Conservation (phyloP, 2,888 invertebrate genomes). For the Autographa gamma region DNA sequence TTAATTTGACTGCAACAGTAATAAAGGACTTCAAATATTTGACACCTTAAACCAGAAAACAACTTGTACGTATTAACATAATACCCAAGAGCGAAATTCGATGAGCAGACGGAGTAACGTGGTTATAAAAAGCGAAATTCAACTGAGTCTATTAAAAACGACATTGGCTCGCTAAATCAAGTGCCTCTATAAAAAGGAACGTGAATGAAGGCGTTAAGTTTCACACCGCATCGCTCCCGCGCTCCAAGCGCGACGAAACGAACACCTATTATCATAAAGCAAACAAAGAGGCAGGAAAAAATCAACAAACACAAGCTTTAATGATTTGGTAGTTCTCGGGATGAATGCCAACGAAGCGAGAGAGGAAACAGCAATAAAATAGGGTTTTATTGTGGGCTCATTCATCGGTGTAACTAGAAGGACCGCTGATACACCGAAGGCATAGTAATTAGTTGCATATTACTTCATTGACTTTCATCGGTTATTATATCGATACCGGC, state of each 20-base stretch:
- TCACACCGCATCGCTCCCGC: conserved; percentile 85
- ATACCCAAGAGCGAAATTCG: conserved; percentile 64
- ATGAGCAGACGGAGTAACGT: conserved; percentile 63
- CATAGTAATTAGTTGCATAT: conserved; percentile 72
- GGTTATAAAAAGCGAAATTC: conserved; percentile 73
- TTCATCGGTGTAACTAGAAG: conserved; percentile 70
- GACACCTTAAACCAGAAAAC: conserved; percentile 44
- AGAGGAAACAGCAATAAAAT: conserved; percentile 86
- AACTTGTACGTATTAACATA: conserved; percentile 59
- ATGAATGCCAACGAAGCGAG: conserved; percentile 84
- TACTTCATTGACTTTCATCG: conserved; percentile 44
- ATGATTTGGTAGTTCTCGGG: conserved; percentile 85
- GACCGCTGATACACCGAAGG: conserved; percentile 63
- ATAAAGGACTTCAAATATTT: conserved; percentile 28
- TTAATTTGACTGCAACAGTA: conserved; percentile 19
- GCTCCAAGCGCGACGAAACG: conserved; percentile 78
- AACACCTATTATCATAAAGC: conserved; percentile 88
- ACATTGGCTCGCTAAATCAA: conserved; percentile 85
- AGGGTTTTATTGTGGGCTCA: conserved; percentile 80
- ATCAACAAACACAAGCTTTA: conserved; percentile 85
- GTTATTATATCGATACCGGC: conserved; percentile 43
- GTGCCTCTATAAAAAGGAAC: conserved; percentile 83
- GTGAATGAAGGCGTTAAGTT: conserved; percentile 87
- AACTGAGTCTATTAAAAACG: conserved; percentile 79
- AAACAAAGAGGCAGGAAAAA: conserved; percentile 85